Evolutionary conservation across 2,113 vertebrate genomes (phyloP).

Genomic region (Protomyctophum bolini): DNA sequence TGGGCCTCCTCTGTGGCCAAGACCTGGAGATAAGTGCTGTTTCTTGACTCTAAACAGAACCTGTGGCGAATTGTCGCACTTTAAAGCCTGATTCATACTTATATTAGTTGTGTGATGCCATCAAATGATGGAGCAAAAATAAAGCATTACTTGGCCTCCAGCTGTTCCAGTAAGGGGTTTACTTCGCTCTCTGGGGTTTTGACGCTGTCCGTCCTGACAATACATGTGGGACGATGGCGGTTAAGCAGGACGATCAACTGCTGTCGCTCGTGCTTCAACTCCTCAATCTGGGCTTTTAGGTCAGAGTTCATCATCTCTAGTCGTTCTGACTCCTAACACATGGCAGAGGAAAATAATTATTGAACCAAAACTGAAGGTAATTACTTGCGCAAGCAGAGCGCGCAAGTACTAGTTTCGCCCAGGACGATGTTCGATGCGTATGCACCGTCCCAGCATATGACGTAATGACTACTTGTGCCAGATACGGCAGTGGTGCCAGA

Average conservation of each 20-base stretch:
- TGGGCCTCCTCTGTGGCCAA: conserved; percentile 53
- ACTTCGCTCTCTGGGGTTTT: conserved; percentile 88
- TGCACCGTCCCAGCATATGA: too few species aligned
- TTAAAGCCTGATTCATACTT: conserved; percentile 41
- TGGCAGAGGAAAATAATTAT: background rate
- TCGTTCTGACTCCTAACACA: conserved; percentile 89
- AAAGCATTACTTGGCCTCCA: conserved; percentile 82
- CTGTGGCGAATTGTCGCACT: conserved; percentile 26
- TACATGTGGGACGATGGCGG: conserved; percentile 93
- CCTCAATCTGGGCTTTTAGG: conserved; percentile 95
- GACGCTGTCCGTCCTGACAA: conserved; percentile 92
- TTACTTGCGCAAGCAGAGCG: too few species aligned
- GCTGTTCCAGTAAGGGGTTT: conserved; percentile 89
- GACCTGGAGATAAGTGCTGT: conserved; percentile 71
- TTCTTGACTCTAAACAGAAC: conserved; percentile 54
- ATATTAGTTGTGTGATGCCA: too few species aligned
- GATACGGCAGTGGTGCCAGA: too few species aligned
- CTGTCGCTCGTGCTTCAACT: conserved; percentile 94
- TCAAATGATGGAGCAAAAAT: too few species aligned
- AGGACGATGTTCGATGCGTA: too few species aligned
- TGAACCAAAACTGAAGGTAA: too few species aligned
- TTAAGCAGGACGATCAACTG: conserved; percentile 95
- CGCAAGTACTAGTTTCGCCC: too few species aligned
- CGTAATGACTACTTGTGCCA: too few species aligned
- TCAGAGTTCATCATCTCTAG: conserved; percentile 95